Evolutionary conservation across 2,888 invertebrate species (phyloP).

Genomic region (Amiota minor): DNA sequence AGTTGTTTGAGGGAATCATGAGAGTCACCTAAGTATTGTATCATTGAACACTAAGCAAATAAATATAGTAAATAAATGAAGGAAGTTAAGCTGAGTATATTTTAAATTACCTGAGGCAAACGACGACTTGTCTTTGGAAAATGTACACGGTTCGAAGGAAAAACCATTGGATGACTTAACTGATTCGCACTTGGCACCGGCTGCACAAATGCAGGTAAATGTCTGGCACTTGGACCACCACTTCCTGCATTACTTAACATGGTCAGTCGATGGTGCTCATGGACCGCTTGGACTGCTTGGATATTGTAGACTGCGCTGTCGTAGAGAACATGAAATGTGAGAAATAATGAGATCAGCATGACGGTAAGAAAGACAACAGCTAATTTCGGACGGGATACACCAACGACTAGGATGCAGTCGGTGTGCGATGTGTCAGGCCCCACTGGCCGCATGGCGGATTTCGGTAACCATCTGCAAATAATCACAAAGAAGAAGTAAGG

Average conservation of each 20-base stretch:
- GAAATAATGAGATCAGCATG: constrained; percentile 85
- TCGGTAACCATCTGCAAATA: constrained; percentile 84
- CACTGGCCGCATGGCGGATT: constrained; percentile 85
- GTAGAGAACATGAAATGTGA: constrained; percentile 89
- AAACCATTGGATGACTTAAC: constrained; percentile 73
- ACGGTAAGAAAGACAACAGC: constrained; percentile 84
- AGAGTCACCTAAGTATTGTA: background rate
- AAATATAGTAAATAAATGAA: constrained; percentile 19
- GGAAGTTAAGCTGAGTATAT: background rate
- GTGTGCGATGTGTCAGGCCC: constrained; percentile 84
- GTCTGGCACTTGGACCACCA: constrained; percentile 29
- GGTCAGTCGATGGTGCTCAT: constrained; percentile 75
- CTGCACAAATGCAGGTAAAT: constrained; percentile 66
- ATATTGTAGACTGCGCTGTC: constrained; percentile 88
- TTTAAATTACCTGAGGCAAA: constrained; percentile 76
- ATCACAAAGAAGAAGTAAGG: constrained; percentile 32
- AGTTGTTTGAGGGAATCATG: constrained; percentile 17
- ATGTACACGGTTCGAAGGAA: constrained; percentile 75
- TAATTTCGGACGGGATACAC: constrained; percentile 88
- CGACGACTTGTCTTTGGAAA: constrained; percentile 79
- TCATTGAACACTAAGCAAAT: background rate
- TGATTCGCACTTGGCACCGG: constrained; percentile 65
- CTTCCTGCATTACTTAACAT: constrained; percentile 51
- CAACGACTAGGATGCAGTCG: constrained; percentile 88
- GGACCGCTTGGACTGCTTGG: constrained; percentile 79